phyloP scores from a whole-genome alignment of 2,888 invertebrate species.

The Aleiodes testaceus region DNA sequence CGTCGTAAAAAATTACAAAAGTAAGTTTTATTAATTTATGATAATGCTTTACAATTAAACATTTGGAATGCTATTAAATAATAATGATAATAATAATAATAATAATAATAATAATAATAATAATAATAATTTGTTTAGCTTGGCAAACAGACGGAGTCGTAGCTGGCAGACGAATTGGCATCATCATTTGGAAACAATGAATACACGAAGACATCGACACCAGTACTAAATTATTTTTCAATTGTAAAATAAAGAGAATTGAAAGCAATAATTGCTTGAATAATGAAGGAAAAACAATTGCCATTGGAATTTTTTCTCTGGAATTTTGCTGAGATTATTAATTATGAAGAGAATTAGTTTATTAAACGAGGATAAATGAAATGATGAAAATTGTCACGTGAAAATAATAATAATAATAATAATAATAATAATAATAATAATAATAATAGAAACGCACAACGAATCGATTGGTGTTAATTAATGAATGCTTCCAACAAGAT shows the following conservation, averaged over 20 bases:
- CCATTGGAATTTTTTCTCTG: constrained; percentile 13
- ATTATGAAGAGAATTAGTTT: background rate
- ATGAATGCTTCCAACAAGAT: constrained; percentile 8
- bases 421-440: no score
- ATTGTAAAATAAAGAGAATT: background rate
- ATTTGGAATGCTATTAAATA: background rate
- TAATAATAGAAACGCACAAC: constrained; percentile 8
- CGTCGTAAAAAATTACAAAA: constrained; percentile 73
- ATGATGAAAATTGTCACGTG: constrained; percentile 18
- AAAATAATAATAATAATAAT: no score
- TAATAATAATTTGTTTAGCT: constrained; percentile 55
- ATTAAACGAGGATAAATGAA: constrained; percentile 10
- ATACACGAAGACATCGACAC: constrained; percentile 65
- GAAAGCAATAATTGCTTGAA: background rate
- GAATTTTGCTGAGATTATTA: background rate
- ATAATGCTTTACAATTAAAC: constrained; percentile 22
- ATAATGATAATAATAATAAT: no score
- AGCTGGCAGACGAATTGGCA: constrained; percentile 68
- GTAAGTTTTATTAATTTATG: constrained; percentile 60
- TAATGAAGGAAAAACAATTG: constrained; percentile 2
- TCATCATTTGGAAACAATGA: constrained; percentile 61
- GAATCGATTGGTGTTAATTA: constrained; percentile 6
- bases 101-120: no score
- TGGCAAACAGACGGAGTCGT: constrained; percentile 67
- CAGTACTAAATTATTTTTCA: constrained; percentile 55